Percentiles rank a stretch among this genome's conserved stretches.
phyloP scores from a whole-genome alignment of 1,140 invertebrate species.

The Wasmannia auropunctata region DNA sequence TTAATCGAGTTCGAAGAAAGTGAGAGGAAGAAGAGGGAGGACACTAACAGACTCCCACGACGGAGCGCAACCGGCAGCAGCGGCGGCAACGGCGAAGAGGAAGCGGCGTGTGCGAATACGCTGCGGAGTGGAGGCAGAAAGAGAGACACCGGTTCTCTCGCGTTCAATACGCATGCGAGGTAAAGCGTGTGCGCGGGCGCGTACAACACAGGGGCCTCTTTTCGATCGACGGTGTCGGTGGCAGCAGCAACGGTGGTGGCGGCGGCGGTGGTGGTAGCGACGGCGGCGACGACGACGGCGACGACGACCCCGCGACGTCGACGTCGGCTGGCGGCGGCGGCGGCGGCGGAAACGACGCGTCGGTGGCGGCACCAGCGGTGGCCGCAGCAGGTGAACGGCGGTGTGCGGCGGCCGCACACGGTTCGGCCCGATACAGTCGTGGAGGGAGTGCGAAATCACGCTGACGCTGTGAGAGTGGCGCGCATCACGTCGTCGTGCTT shows the following conservation, averaged over 20 bases:
- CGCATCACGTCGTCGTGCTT: constrained; percentile 58
- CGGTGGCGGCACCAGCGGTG: constrained; percentile 67
- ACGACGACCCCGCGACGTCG: constrained; percentile 36
- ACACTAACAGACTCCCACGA: background rate
- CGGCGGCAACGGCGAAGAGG: background rate
- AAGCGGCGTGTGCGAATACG: constrained; percentile 26
- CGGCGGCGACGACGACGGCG: constrained; percentile 42
- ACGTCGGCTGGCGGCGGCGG: constrained; percentile 42
- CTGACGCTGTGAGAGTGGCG: constrained; percentile 68
- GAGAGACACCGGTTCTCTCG: constrained; percentile 38
- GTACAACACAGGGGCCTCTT: constrained; percentile 76
- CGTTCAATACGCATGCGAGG: constrained; percentile 84
- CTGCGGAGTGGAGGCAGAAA: constrained; percentile 18
- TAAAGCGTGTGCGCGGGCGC: constrained; percentile 80
- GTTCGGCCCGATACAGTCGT: constrained; percentile 69
- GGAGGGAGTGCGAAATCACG: constrained; percentile 69
- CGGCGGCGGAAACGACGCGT: constrained; percentile 33
- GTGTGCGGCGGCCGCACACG: constrained; percentile 62
- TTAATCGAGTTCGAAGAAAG: constrained; percentile 16
- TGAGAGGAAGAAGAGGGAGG: constrained; percentile 9
- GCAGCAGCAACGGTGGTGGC: constrained; percentile 71
- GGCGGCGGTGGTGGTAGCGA: constrained; percentile 76
- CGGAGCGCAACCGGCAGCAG: background rate
- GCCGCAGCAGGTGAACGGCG: constrained; percentile 62
- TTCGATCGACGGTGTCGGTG: constrained; percentile 83